Conservation (phyloP, 2,113 vertebrate genomes). For the Crotalus tigris region DNA sequence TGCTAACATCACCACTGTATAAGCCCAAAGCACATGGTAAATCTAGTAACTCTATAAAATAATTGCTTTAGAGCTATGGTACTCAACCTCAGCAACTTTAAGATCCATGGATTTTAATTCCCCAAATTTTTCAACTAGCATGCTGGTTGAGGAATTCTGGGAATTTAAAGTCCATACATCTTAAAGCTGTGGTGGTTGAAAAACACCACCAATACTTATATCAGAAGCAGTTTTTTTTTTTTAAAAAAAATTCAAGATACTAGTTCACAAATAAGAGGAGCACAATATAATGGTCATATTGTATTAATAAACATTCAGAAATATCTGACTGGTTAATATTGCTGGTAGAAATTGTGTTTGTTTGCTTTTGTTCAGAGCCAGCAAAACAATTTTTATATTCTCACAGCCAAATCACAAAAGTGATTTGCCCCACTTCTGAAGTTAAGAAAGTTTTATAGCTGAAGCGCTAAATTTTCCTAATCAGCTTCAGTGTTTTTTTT, state of each 20-base stretch:
- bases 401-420: background rate
- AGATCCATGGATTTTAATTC: background rate
- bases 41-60: slow-evolving; percentile 24
- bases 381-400: background rate
- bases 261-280: background rate
- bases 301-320: background rate
- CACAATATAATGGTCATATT: background rate
- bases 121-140: background rate
- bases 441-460: background rate
- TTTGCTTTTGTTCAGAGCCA: background rate
- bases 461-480: background rate
- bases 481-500: background rate
- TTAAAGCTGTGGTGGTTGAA: background rate
- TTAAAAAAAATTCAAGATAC: background rate
- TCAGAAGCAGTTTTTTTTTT: background rate
- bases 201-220: background rate
- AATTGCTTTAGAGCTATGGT: background rate
- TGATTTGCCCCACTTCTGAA: background rate
- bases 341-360: background rate
- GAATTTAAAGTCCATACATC: background rate
- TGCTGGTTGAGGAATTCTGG: background rate
- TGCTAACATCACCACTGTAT: slow-evolving; percentile 90
- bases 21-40: slow-evolving; percentile 84
- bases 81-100: background rate
- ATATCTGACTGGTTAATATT: background rate